These are phyloP conservation scores for Sylvia borin DNA, from an alignment of 2,797 vertebrate species.

Conservation along the genomic window DNA sequence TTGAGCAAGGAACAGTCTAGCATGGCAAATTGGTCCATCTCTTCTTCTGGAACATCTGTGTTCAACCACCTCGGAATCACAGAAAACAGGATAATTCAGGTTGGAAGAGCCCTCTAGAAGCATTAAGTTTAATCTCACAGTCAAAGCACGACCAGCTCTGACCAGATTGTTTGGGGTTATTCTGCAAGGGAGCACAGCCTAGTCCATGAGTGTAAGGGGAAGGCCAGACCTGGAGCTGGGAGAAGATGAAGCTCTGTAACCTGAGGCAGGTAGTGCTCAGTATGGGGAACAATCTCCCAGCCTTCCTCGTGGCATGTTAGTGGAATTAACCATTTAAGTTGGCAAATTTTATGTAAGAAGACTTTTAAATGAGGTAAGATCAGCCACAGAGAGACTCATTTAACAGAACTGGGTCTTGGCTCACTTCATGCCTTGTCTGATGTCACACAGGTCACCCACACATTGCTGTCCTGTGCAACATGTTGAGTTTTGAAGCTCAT, in stretches of 20 bases:
- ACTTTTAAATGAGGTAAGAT: not conserved
- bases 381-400: not conserved
- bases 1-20: not conserved
- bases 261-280: not conserved
- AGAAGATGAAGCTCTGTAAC: not conserved
- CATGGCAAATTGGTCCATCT: not conserved
- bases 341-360: not conserved
- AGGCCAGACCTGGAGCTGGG: not conserved
- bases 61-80: not conserved
- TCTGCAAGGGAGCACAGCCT: not conserved
- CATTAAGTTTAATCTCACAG: not conserved
- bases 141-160: fast-evolving
- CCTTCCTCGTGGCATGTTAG: not conserved
- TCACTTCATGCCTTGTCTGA: not conserved
- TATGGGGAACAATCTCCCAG: not conserved
- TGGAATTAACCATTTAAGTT: not conserved
- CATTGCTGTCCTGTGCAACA: not conserved
- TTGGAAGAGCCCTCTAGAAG: not conserved
- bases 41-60: not conserved
- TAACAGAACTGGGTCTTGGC: not conserved
- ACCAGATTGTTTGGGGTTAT: not conserved
- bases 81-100: not conserved
- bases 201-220: not conserved
- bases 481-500: not conserved
- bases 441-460: fast-evolving